Conservation (phyloP, 2,888 invertebrate species). For the Protonemura montana region DNA sequence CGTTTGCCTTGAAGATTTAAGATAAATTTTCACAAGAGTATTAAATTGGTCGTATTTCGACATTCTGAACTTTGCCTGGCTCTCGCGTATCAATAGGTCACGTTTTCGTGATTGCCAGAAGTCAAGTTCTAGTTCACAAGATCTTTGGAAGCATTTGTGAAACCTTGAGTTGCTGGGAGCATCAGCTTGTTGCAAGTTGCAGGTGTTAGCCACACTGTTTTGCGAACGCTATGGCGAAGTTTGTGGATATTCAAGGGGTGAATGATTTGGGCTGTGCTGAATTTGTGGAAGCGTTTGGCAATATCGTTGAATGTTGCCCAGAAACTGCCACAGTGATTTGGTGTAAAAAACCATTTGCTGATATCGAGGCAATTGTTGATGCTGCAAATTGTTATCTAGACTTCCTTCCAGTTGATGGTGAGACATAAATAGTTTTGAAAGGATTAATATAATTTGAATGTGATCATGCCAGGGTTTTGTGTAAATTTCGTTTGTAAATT, state of each 20-base stretch:
- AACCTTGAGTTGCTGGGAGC: not conserved
- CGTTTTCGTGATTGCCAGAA: not conserved
- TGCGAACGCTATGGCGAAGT: not conserved
- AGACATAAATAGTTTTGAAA: slow-evolving; percentile 48
- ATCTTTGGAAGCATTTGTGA: not conserved
- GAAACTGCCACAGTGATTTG: slow-evolving; percentile 64
- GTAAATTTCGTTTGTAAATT: not conserved
- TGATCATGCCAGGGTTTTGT: slow-evolving; percentile 40
- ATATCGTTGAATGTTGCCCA: slow-evolving; percentile 69
- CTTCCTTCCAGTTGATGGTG: slow-evolving; percentile 62
- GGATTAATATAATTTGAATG: slow-evolving; percentile 36
- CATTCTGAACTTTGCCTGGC: not conserved
- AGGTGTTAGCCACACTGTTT: not conserved
- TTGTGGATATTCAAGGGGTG: not conserved
- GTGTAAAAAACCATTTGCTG: slow-evolving; percentile 63
- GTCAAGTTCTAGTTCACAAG: not conserved
- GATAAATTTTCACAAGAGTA: not conserved
- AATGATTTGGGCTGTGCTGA: slow-evolving; percentile 22
- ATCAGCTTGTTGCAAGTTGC: not conserved
- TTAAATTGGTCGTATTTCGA: not conserved
- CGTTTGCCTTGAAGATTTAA: not conserved
- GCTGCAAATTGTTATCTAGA: slow-evolving; percentile 67
- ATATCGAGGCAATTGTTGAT: slow-evolving; percentile 60
- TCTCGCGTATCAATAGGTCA: not conserved
- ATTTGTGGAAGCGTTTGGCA: slow-evolving; percentile 61